Percentiles rank a stretch among this genome's conserved stretches.
phyloP scores from a whole-genome alignment of 1,140 invertebrate species.

The Radopholus similis region DNA sequence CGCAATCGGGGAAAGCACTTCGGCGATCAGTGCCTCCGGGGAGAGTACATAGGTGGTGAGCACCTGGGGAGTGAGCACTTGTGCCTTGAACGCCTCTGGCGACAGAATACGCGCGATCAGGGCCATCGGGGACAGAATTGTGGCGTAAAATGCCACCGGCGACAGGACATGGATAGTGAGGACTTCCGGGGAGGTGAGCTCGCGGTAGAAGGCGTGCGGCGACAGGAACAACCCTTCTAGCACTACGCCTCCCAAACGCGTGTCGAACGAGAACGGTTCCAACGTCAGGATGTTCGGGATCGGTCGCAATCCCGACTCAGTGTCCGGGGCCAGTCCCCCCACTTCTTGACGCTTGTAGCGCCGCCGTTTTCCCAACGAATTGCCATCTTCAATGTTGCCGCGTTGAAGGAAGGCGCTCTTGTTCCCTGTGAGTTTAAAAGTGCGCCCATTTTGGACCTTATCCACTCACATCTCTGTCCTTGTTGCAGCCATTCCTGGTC shows the following conservation, averaged over 20 bases:
- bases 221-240: slow-evolving; percentile 13
- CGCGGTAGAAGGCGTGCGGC: slow-evolving; percentile 11
- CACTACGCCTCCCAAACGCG: slow-evolving; percentile 7
- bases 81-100: slow-evolving; percentile 39
- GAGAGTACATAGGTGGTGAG: slow-evolving; percentile 20
- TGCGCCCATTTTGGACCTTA: neutral
- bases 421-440: neutral
- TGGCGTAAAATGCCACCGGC: slow-evolving; percentile 27
- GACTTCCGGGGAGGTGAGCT: slow-evolving; percentile 10
- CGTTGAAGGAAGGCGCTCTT: neutral
- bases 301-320: neutral
- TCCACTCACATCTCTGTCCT: neutral
- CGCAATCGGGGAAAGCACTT: slow-evolving; percentile 33
- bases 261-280: slow-evolving; percentile 19
- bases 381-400: neutral
- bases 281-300: slow-evolving; percentile 5
- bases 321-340: slow-evolving; percentile 9
- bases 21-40: slow-evolving; percentile 36
- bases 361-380: neutral
- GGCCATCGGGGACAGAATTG: slow-evolving; percentile 25
- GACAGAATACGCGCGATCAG: slow-evolving; percentile 21
- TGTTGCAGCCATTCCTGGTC: neutral
- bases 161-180: slow-evolving; percentile 19
- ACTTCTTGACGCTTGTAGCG: neutral
- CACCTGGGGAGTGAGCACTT: slow-evolving; percentile 32